Conservation (phyloP, 1,140 invertebrate genomes). For the Akabosia matsudoensis region DNA sequence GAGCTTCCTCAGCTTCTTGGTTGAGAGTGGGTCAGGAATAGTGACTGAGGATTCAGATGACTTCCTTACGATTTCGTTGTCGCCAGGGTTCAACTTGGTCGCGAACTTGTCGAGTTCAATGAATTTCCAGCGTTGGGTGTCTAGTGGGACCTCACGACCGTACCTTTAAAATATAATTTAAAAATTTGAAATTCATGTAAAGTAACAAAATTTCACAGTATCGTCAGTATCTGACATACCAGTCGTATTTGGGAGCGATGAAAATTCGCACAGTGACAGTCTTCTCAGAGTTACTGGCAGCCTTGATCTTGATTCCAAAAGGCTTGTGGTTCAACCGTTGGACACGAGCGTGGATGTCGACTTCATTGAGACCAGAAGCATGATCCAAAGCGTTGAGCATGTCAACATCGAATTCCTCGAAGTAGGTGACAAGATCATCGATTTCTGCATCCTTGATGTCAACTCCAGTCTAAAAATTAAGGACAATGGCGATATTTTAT, state of each 20-base stretch:
- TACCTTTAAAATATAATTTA: constrained; percentile 53
- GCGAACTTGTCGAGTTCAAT: constrained; percentile 48
- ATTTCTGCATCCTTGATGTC: constrained; percentile 62
- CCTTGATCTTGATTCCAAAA: constrained; percentile 61
- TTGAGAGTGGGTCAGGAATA: constrained; percentile 31
- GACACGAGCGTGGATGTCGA: constrained; percentile 55
- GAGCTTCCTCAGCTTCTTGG: constrained; percentile 55
- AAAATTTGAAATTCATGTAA: constrained; percentile 64
- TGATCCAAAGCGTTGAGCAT: constrained; percentile 61
- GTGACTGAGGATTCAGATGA: constrained; percentile 47
- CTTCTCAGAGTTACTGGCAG: constrained; percentile 52
- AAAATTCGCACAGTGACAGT: constrained; percentile 59
- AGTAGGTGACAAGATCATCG: constrained; percentile 65
- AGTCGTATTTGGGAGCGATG: constrained; percentile 66
- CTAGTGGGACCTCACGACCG: constrained; percentile 35
- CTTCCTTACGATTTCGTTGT: constrained; percentile 43
- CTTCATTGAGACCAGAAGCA: constrained; percentile 20
- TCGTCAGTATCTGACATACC: constrained; percentile 53
- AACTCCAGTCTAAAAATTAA: too few relatives aligned
- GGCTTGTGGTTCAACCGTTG: constrained; percentile 60
- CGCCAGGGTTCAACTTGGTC: constrained; percentile 43
- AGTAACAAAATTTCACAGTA: constrained; percentile 63
- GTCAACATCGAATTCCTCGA: constrained; percentile 66
- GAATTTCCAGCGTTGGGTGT: constrained; percentile 44
- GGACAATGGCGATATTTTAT: too few relatives aligned